Conservation (phyloP, 2,113 vertebrate species). For the Plecotus auritus region DNA sequence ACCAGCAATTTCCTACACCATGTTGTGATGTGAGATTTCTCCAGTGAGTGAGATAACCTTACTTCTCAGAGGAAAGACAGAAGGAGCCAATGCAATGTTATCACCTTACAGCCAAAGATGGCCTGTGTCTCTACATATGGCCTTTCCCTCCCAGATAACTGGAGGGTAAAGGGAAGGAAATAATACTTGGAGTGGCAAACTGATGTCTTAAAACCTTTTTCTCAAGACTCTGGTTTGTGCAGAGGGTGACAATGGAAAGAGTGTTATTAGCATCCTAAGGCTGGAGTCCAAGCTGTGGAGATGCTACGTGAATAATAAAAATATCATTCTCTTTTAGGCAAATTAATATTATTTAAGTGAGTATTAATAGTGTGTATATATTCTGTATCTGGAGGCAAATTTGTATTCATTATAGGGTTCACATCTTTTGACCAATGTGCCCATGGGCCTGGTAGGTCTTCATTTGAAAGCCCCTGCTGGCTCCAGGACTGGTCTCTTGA, state of each 20-base stretch:
- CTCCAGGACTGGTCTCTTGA: background rate
- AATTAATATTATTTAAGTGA: background rate
- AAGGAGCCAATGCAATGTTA: background rate
- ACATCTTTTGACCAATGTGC: background rate
- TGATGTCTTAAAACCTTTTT: background rate
- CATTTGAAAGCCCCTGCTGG: background rate
- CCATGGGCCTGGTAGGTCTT: background rate
- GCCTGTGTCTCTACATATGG: background rate
- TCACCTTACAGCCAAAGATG: background rate
- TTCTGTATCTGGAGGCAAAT: background rate
- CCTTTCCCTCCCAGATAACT: background rate
- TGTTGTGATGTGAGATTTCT: conserved; percentile 41
- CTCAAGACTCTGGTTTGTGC: background rate
- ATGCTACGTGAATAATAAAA: background rate
- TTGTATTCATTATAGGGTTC: background rate
- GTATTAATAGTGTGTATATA: background rate
- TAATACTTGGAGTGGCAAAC: background rate
- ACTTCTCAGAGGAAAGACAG: background rate
- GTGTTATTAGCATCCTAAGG: background rate
- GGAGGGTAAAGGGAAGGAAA: background rate
- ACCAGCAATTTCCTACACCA: background rate
- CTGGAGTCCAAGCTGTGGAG: background rate
- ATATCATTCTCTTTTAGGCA: background rate
- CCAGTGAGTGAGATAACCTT: background rate
- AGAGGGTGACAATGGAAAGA: background rate